These are phyloP conservation scores for Tholera decimalis DNA, from an alignment of 2,888 invertebrate species.

Conservation along the genomic window DNA sequence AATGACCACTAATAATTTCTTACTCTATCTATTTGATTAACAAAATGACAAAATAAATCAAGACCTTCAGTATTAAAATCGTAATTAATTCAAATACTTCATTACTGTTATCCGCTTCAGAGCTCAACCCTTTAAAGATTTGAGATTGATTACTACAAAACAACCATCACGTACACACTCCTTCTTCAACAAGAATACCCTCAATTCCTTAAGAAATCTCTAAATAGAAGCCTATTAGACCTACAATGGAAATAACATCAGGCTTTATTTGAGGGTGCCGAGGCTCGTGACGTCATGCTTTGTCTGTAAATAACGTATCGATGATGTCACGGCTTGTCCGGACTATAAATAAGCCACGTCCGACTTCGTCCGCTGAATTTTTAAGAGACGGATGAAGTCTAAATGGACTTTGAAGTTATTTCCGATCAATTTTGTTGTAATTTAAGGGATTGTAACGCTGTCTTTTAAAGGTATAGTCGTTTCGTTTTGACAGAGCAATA, in stretches of 20 bases:
- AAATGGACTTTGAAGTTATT: conserved; percentile 24
- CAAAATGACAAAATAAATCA: neutral
- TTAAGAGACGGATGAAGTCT: conserved; percentile 21
- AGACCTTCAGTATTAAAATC: neutral
- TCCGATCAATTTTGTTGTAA: conserved; percentile 21
- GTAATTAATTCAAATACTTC: too few species aligned
- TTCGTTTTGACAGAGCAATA: neutral
- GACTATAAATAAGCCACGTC: conserved; percentile 46
- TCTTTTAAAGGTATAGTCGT: neutral
- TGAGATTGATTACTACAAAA: neutral
- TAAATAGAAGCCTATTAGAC: conserved; percentile 12
- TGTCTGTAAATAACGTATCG: conserved; percentile 42
- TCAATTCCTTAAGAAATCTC: neutral
- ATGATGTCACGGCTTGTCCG: conserved; percentile 26
- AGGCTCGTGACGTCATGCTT: conserved; percentile 24
- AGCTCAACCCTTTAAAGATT: neutral
- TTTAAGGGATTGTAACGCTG: neutral
- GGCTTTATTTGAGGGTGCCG: conserved; percentile 12
- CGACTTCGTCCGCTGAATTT: conserved; percentile 19
- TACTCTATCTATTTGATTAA: neutral
- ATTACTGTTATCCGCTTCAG: neutral
- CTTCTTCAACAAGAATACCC: neutral
- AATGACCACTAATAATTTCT: neutral
- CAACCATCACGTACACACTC: neutral
- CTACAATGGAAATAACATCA: conserved; percentile 7